Base-by-base conservation (phyloP, 2,888 invertebrate species). In the Axea sp. region DNA sequence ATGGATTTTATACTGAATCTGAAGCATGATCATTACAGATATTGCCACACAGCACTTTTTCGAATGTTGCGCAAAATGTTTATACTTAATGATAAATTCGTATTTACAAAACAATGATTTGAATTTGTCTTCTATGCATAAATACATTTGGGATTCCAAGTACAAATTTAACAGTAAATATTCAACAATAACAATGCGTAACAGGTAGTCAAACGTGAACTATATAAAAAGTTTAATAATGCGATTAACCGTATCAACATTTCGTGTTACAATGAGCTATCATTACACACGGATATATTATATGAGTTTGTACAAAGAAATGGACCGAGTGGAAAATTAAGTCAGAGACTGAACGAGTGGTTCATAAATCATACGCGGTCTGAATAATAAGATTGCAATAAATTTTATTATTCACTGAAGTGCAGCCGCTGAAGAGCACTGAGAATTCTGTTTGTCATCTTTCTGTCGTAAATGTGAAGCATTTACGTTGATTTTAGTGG, bases 141-240 rank as follows among this genome's bases (percentile, higher is more conserved):
- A 49, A 68, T 64, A 43, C 53, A 43, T 45, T 45, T 55, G 37
- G 28, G 37, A 51, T 11, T 68, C 24, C 41, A 41, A 37, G 11
- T 39, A 55, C 15, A 68, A 68, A 68, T 57, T 57, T 49, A 68
- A 68, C 67, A 68, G 41, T 59, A 57, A 31, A 59, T 43, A 59
- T 68, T 68, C 33, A 68, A 68, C 67, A 68, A 68, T 59, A 68
- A 68, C 67, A 68, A 30, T 24, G 33, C 9, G 35, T 67, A 67
- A 67, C 67, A 67, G 57, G 53, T 65, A 45, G 43, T 57, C 49
- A 45, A 64, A 65, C 57, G 57, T 67, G 22, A 67, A 67, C 47
- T 39, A 67, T 57, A 57, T 67, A 57, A 39, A 4, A 31, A 47
- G 15, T 49, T 67, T 47, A 24, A 39, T 57, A 41, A 30, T 9